Conservation (phyloP, 2,797 vertebrate species). For the Spondyliosoma cantharus region DNA sequence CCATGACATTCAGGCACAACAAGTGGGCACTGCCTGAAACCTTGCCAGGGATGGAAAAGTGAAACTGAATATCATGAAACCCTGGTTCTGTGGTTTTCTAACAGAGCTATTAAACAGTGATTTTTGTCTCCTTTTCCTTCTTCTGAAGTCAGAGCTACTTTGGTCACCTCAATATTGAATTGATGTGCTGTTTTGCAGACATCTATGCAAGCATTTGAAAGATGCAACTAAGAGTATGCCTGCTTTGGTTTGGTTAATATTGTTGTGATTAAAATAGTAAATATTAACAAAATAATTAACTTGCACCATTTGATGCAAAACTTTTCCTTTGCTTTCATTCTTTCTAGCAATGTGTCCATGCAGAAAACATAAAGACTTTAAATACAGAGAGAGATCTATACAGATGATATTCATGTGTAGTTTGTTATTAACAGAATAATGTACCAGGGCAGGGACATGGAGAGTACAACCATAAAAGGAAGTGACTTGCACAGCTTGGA, state of each 20-base stretch:
- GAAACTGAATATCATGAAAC: constrained; percentile 22
- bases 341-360: neutral
- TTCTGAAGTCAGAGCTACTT: constrained; percentile 7
- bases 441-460: constrained; percentile 32
- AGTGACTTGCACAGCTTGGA: constrained; percentile 67
- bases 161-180: constrained; percentile 22
- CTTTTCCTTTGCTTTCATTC: neutral
- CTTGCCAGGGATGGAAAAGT: constrained; percentile 23
- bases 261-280: neutral
- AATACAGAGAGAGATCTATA: constrained; percentile 8
- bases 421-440: constrained; percentile 35
- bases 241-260: constrained; percentile 10
- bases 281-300: neutral
- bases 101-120: constrained; percentile 13
- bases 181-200: constrained; percentile 18
- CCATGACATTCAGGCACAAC: constrained; percentile 10
- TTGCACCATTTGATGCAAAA: neutral
- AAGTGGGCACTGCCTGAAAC: neutral
- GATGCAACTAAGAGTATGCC: neutral
- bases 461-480: constrained; percentile 76
- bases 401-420: constrained; percentile 24
- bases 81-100: constrained; percentile 40
- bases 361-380: neutral
- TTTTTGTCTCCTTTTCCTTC: neutral
- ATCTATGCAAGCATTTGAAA: constrained; percentile 17